Evolutionary conservation across 1,140 invertebrate genomes (phyloP).

Genomic region (Meloidogyne floridensis): DNA sequence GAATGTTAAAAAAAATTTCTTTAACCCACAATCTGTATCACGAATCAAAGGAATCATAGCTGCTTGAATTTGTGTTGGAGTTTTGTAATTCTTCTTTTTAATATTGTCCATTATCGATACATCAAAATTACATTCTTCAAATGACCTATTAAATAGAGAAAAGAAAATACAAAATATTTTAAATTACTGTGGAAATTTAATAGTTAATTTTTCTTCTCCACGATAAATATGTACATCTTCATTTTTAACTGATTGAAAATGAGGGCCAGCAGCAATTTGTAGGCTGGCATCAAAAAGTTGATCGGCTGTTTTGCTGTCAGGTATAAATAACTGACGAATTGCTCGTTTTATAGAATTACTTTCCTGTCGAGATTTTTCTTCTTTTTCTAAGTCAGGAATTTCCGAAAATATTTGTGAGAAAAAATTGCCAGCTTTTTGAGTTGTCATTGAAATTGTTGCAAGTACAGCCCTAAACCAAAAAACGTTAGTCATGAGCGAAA

Average conservation of each 20-base stretch:
- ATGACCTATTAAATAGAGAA: constrained; percentile 19
- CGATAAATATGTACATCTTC: background rate
- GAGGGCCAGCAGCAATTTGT: constrained; percentile 8
- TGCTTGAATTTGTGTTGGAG: constrained; percentile 17
- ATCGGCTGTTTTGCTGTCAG: background rate
- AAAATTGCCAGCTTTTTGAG: background rate
- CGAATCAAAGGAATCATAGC: constrained; percentile 26
- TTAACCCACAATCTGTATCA: background rate
- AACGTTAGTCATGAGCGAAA: no score
- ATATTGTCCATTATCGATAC: constrained; percentile 17
- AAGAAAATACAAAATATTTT: background rate
- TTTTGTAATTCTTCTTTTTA: background rate
- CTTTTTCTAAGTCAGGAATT: constrained; percentile 1
- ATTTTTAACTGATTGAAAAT: background rate
- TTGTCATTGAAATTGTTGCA: background rate
- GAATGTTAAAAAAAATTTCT: no score
- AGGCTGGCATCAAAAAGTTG: background rate
- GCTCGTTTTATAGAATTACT: constrained; percentile 2
- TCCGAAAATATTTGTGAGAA: background rate
- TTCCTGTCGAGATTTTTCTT: background rate
- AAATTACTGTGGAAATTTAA: background rate
- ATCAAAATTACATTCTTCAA: constrained; percentile 17
- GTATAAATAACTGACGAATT: constrained; percentile 4
- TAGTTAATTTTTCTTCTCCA: constrained; percentile 9
- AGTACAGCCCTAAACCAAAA: no score